These are phyloP conservation scores for Labeo rohita DNA, from an alignment of 2,113 vertebrate species.

Conservation along the genomic window DNA sequence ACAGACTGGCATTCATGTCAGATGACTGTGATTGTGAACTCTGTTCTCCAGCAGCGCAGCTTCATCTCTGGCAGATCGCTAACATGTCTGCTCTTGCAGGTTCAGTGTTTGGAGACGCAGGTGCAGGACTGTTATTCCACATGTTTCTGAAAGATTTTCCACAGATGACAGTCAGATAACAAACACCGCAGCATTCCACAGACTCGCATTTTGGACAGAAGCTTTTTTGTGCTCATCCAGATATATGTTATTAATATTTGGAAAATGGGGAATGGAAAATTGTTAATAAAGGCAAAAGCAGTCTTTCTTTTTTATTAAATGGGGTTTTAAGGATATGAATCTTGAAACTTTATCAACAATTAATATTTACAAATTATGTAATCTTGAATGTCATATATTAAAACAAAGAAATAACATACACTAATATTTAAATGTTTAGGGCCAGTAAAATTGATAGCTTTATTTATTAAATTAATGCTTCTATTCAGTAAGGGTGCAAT, in stretches of 20 bases:
- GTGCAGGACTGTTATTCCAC: constrained; percentile 25
- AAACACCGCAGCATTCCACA: background rate
- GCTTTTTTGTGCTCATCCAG: background rate
- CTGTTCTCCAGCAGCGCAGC: constrained; percentile 43
- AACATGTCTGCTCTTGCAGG: constrained; percentile 49
- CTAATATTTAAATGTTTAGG: too few relatives aligned
- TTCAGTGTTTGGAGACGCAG: constrained; percentile 5
- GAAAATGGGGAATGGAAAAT: background rate
- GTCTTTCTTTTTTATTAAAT: too few relatives aligned
- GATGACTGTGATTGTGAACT: background rate
- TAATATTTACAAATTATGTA: too few relatives aligned
- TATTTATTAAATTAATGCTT: too few relatives aligned
- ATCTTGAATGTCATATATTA: too few relatives aligned
- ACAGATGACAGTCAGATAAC: background rate
- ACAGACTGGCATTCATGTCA: background rate
- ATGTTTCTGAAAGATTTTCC: constrained; percentile 19
- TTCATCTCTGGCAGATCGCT: constrained; percentile 31
- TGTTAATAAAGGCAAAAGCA: background rate
- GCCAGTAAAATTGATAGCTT: too few relatives aligned
- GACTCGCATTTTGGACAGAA: background rate
- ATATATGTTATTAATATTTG: background rate
- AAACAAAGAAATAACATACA: too few relatives aligned
- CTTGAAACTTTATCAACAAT: too few relatives aligned
- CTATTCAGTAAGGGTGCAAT: too few relatives aligned
- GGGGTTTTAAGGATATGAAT: too few relatives aligned